phyloP scores from a whole-genome alignment of 2,797 vertebrate genomes.

The Rhinophrynus dorsalis region DNA sequence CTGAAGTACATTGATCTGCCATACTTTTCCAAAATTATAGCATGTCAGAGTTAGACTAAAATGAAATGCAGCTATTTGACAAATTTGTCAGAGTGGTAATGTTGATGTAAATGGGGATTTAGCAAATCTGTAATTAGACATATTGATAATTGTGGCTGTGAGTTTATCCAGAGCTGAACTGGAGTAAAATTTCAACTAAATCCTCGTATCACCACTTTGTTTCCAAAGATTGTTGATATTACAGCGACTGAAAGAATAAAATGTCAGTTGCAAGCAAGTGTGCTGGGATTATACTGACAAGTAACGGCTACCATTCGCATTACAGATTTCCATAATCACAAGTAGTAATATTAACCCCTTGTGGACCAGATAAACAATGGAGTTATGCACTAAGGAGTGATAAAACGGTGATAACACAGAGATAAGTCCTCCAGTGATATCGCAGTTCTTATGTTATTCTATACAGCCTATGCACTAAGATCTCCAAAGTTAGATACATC shows the following conservation, averaged over 20 bases:
- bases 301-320: neutral
- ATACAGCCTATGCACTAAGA: no score
- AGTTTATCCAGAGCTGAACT: slow-evolving; percentile 7
- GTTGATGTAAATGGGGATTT: slow-evolving; percentile 17
- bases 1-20: neutral
- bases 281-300: neutral
- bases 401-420: no score
- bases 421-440: no score
- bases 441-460: no score
- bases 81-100: slow-evolving; percentile 13
- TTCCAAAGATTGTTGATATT: neutral
- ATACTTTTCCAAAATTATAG: neutral
- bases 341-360: no score
- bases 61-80: slow-evolving; percentile 15
- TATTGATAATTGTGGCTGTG: slow-evolving; percentile 15
- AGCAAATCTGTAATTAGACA: slow-evolving; percentile 34
- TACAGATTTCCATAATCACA: no score
- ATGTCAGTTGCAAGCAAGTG: neutral
- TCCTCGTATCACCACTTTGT: neutral
- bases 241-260: slow-evolving; percentile 8
- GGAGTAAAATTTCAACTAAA: slow-evolving; percentile 24
- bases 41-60: slow-evolving; percentile 5
- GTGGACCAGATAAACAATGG: no score
- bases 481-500: no score
- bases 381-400: no score